A percentile compares a stretch with the other conserved stretches of the same genome.
phyloP scores from a whole-genome alignment of 2,888 invertebrate genomes.

The Dasypogon diadema region DNA sequence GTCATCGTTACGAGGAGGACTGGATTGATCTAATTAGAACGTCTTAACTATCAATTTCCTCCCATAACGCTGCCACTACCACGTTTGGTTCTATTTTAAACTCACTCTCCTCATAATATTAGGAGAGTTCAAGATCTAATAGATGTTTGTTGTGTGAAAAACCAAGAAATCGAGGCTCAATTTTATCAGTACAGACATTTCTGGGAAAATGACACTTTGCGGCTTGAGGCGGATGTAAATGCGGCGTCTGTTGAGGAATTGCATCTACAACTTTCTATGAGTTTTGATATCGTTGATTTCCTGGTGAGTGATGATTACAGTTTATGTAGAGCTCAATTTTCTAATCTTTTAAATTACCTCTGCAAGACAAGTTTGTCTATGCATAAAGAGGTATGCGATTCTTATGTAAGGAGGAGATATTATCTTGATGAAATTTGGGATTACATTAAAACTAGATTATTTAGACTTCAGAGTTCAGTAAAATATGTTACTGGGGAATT shows the following conservation, averaged over 20 bases:
- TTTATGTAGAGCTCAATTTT: not conserved
- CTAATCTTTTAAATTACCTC: not conserved
- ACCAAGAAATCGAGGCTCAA: conserved; percentile 2
- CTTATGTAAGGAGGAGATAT: too few relatives aligned
- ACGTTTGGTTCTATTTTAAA: not conserved
- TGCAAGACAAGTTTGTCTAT: too few relatives aligned
- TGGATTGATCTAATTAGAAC: conserved; percentile 41
- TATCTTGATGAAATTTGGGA: too few relatives aligned
- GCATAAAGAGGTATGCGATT: too few relatives aligned
- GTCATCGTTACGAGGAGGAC: conserved; percentile 8
- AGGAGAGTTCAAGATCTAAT: too few relatives aligned
- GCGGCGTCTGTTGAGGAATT: conserved; percentile 14
- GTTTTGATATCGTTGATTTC: not conserved
- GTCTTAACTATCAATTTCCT: conserved; percentile 27
- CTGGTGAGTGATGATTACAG: not conserved
- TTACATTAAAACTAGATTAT: too few relatives aligned
- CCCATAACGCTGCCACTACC: not conserved
- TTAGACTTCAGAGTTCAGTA: too few relatives aligned
- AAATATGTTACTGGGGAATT: too few relatives aligned
- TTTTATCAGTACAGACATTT: conserved; percentile 20
- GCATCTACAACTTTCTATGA: not conserved
- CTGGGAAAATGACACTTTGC: conserved; percentile 30
- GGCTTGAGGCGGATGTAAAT: conserved; percentile 16
- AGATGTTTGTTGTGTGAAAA: not conserved
- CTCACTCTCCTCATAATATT: too few relatives aligned